Base-by-base conservation (phyloP, 2,113 vertebrate genomes). In the Phoxinus phoxinus region DNA sequence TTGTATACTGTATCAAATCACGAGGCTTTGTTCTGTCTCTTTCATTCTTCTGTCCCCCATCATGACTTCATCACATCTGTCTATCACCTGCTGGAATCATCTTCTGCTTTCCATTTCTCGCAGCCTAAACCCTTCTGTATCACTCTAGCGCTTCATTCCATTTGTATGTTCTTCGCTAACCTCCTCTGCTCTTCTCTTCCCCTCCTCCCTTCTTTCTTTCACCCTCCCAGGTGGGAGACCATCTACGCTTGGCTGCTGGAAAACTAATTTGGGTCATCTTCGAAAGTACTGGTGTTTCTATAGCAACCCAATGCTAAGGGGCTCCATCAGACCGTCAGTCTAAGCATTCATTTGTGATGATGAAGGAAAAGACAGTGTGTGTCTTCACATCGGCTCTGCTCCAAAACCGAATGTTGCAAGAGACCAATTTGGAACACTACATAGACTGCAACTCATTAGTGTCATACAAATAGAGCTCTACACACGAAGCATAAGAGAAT, bases 221-320 rank as follows among this genome's bases (percentile, higher is more conserved):
- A 30, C 56, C 37, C 87, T 87, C 72, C 32, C 87, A 89, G 84
- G 86, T 87, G 86, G 89, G 89, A 25, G 85, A 84, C 87, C 90
- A 79, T 86, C 90, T 86, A 92, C 88, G 85, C 90, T 88, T 89
- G 90, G 91, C 92, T 92, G 87, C 88, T 93, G 61, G 88, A 90
- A 94, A 92, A 94, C 91, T 93, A 93, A 94, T 95, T 94, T 95
- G 89, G 92, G 90, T 94, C 93, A 94, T 88, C 91, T 91, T 89
- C 87, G 83, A 89, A 87, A 90, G 83, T 84, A 83, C 89, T 82
- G 87, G 0, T 0, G 92, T 95, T 93, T 85, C 92, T 90, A 94
- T 92, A 87, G 89, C 30, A 93, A 94, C 90, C 32, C 88, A 89
- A 92, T 92, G 87, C 85, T 92, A 93, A 85, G 51, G 72, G 41